These are phyloP conservation scores for Pterocles burchelli DNA, from an alignment of 2,113 vertebrate genomes.

Conservation along the genomic window DNA sequence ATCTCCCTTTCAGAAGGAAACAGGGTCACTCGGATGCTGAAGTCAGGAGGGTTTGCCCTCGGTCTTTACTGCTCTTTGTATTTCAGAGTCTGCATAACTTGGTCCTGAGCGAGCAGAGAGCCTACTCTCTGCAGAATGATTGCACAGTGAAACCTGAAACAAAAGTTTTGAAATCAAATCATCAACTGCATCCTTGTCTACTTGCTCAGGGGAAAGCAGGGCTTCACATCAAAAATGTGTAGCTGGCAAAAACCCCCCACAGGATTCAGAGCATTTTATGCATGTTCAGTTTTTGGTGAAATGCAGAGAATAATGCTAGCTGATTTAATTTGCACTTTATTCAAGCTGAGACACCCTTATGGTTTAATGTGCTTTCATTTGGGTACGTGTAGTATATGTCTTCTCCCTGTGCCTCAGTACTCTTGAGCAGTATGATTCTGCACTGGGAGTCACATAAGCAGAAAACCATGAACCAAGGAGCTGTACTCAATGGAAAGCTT, in stretches of 20 bases:
- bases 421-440: not conserved
- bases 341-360: not conserved
- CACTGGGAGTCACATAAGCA: not conserved
- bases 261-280: not conserved
- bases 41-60: not conserved
- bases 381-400: rapidly evolving
- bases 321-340: not conserved
- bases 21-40: not conserved
- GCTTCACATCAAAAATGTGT: not conserved
- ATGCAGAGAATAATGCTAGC: not conserved
- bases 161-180: not conserved
- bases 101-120: not conserved
- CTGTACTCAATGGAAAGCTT: not conserved
- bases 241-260: not conserved
- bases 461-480: not conserved
- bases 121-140: not conserved
- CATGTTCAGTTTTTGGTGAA: not conserved
- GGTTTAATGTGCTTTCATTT: not conserved
- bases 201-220: not conserved
- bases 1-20: not conserved
- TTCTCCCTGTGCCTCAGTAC: not conserved
- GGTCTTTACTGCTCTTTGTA: not conserved
- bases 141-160: not conserved
- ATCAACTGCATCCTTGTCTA: not conserved
- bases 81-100: not conserved